Evolutionary conservation across 2,113 vertebrate species (phyloP).

Genomic region (Rhineura floridana): DNA sequence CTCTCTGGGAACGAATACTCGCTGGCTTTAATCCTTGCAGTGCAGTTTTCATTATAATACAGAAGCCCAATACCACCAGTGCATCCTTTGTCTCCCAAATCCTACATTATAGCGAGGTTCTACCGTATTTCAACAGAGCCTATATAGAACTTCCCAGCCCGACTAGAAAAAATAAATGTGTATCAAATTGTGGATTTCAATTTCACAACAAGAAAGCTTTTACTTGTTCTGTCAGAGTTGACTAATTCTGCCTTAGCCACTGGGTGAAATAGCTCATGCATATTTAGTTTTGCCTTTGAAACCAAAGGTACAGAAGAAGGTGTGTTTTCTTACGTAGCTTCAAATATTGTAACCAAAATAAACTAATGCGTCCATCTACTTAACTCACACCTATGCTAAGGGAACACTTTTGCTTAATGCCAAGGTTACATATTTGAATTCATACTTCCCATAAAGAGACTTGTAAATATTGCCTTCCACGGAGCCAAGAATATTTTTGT

Average conservation of each 20-base stretch:
- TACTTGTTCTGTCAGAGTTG: background rate
- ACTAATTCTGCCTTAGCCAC: background rate
- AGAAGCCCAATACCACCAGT: too few species aligned
- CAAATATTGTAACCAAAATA: too few species aligned
- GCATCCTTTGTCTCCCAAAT: too few species aligned
- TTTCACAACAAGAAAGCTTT: background rate
- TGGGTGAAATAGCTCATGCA: background rate
- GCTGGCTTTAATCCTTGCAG: too few species aligned
- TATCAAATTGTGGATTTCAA: too few species aligned
- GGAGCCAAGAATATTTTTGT: background rate
- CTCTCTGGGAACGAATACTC: too few species aligned
- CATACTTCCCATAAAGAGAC: background rate
- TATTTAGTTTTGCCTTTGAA: background rate
- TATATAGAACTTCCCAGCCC: background rate
- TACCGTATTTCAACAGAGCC: background rate
- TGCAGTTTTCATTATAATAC: too few species aligned
- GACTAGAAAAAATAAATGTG: background rate
- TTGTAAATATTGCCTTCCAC: background rate
- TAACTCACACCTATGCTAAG: background rate
- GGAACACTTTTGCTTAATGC: background rate
- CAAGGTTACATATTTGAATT: background rate
- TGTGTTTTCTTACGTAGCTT: too few species aligned
- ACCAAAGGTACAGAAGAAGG: too few species aligned
- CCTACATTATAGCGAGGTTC: too few species aligned
- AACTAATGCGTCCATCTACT: background rate